Conservation (phyloP, 2,888 invertebrate genomes). For the Andrena praecox region DNA sequence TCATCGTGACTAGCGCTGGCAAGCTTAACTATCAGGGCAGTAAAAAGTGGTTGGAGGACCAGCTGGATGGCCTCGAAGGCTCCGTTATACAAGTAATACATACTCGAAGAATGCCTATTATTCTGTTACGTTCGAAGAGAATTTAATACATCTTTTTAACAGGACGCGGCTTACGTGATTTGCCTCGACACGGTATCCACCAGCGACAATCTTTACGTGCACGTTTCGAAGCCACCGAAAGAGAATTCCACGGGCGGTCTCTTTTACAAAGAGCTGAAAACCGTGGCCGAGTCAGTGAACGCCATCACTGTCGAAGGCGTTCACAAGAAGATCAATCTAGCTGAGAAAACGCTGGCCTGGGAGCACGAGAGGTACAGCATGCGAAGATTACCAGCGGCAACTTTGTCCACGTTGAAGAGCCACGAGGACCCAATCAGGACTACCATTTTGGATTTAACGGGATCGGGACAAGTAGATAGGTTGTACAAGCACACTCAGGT, state of each 20-base stretch:
- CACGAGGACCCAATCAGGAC: constrained; percentile 88
- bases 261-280: constrained; percentile 88
- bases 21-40: constrained; percentile 97
- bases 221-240: constrained; percentile 98
- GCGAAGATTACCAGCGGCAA: constrained; percentile 95
- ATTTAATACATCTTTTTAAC: constrained; percentile 74
- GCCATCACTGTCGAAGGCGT: constrained; percentile 88
- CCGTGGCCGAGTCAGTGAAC: constrained; percentile 85
- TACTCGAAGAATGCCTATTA: not conserved
- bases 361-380: constrained; percentile 99
- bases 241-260: constrained; percentile 91
- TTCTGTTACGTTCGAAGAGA: not conserved
- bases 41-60: constrained; percentile 98
- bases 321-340: constrained; percentile 98
- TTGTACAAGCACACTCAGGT: constrained; percentile 90
- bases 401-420: constrained; percentile 92
- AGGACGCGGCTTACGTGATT: constrained; percentile 95
- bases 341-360: constrained; percentile 96
- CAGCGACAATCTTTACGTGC: constrained; percentile 90
- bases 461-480: constrained; percentile 86
- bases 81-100: constrained; percentile 89
- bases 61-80: constrained; percentile 92
- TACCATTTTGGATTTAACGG: constrained; percentile 88
- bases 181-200: constrained; percentile 94
- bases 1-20: constrained; percentile 95